Percentiles rank a stretch among this genome's conserved stretches.
Evolutionary conservation across 2,888 invertebrate genomes (phyloP).

Genomic region (Hecatera dysodea): DNA sequence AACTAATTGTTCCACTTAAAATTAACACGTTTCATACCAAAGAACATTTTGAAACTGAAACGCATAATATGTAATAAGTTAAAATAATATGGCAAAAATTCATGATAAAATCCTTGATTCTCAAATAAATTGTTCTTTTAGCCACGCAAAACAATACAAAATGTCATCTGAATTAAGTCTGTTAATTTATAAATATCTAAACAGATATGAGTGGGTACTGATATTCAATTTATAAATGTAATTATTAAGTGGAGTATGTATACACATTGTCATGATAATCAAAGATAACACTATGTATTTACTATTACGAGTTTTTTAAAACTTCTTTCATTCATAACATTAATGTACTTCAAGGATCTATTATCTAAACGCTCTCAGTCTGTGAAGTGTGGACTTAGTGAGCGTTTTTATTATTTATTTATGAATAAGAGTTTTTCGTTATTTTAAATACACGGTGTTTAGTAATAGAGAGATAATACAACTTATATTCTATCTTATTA

Average conservation of each 20-base stretch:
- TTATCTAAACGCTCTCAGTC: constrained; percentile 25
- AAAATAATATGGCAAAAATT: constrained; percentile 41
- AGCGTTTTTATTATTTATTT: constrained; percentile 10
- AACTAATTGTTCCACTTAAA: constrained; percentile 24
- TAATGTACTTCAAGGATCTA: constrained; percentile 23
- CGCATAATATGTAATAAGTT: constrained; percentile 11
- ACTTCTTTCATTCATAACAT: constrained; percentile 16
- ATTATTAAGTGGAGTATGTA: constrained; percentile 79
- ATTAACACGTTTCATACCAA: constrained; percentile 22
- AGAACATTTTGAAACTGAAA: not conserved
- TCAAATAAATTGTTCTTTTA: constrained; percentile 21
- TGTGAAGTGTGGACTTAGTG: not conserved
- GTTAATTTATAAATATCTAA: constrained; percentile 78
- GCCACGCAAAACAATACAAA: constrained; percentile 23
- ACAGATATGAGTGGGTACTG: constrained; percentile 86
- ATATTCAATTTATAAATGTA: constrained; percentile 75
- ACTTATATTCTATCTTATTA: constrained; percentile 85
- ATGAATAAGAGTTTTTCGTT: constrained; percentile 27
- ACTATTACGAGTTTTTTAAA: constrained; percentile 51
- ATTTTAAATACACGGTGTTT: constrained; percentile 49
- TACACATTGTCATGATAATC: constrained; percentile 83
- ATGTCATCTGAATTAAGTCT: constrained; percentile 24
- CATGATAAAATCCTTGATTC: constrained; percentile 10
- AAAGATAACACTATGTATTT: constrained; percentile 67
- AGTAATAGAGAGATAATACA: constrained; percentile 78